These are phyloP conservation scores for Sminthurinus aureus DNA, from an alignment of 2,888 invertebrate genomes.

Conservation along the genomic window DNA sequence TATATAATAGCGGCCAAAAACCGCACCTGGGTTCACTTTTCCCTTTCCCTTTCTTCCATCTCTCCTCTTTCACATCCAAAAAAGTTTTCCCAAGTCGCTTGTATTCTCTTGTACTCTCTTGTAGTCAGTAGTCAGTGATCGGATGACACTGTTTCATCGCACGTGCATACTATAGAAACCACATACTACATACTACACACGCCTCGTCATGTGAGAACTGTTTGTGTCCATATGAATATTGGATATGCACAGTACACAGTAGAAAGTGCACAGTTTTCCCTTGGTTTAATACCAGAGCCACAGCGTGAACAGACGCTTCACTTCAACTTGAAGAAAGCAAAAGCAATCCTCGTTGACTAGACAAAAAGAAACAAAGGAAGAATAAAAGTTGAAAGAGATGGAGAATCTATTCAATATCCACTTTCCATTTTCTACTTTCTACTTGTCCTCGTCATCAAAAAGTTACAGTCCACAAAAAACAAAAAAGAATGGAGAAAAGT, in stretches of 20 bases:
- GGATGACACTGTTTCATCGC: slow-evolving; percentile 29
- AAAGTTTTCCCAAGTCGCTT: slow-evolving; percentile 16
- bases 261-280: not conserved
- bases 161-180: not conserved
- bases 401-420: not conserved
- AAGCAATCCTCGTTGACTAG: not conserved
- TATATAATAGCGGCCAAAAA: slow-evolving; percentile 36
- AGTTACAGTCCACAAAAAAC: not conserved
- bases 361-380: not conserved
- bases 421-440: not conserved
- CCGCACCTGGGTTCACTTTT: slow-evolving; percentile 44
- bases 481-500: too few relatives aligned
- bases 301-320: too few relatives aligned
- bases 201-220: not conserved
- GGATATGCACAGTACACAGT: too few relatives aligned
- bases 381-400: slow-evolving; percentile 2
- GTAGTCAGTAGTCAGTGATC: slow-evolving; percentile 11
- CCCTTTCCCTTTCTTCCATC: slow-evolving; percentile 19
- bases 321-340: too few relatives aligned
- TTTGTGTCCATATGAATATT: too few relatives aligned
- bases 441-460: slow-evolving; percentile 24
- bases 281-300: not conserved
- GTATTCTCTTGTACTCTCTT: not conserved
- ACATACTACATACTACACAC: not conserved
- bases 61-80: slow-evolving; percentile 25